phyloP scores from a whole-genome alignment of 2,797 vertebrate species.

The Fratercula arctica region DNA sequence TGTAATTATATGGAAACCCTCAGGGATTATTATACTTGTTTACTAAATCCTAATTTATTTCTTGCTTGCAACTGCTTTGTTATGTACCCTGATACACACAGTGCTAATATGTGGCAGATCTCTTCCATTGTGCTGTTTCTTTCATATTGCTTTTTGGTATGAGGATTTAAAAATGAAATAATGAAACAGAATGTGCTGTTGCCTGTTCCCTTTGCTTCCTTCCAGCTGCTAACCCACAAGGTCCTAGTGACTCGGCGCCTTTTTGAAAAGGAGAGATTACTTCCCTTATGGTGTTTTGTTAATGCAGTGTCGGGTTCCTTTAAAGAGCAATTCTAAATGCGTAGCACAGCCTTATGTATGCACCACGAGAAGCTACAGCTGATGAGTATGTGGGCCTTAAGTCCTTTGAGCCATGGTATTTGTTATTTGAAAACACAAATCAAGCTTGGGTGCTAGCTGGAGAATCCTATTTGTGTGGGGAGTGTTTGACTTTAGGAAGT shows the following conservation, averaged over 20 bases:
- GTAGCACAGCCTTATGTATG: too few species aligned
- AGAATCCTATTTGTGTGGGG: background rate
- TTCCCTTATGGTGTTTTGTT: background rate
- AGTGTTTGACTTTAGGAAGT: background rate
- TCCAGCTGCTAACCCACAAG: background rate
- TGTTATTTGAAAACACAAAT: background rate
- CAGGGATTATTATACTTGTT: background rate
- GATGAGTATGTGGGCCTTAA: background rate
- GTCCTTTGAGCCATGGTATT: background rate
- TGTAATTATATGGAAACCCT: background rate
- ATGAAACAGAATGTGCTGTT: background rate
- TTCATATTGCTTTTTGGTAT: background rate
- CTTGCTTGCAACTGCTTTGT: background rate
- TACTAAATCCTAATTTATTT: background rate
- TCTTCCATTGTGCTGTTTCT: background rate
- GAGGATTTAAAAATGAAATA: background rate
- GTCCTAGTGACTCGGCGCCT: background rate
- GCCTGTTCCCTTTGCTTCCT: background rate
- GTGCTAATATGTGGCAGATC: background rate
- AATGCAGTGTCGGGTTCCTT: background rate
- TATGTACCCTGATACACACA: background rate
- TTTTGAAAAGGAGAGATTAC: background rate
- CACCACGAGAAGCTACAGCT: background rate
- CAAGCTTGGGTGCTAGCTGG: accelerated
- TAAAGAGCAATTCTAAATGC: background rate